Percentiles rank a stretch among this genome's conserved stretches.
Evolutionary conservation across 2,113 vertebrate species (phyloP).

Genomic region (Saccopteryx leptura): DNA sequence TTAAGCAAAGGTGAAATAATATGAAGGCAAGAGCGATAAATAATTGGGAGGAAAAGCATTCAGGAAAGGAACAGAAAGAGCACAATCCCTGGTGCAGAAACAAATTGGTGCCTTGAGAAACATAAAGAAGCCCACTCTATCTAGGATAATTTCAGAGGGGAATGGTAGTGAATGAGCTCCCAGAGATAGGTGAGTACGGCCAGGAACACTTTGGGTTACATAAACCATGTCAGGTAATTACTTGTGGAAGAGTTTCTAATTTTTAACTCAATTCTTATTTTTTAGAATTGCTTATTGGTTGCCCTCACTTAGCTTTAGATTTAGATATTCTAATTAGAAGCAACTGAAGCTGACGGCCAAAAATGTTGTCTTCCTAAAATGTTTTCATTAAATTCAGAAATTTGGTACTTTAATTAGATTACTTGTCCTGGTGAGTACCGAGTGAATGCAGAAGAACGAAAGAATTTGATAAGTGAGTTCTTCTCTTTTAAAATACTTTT

Average conservation of each 20-base stretch:
- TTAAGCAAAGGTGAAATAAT: neutral
- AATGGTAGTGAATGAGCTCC: neutral
- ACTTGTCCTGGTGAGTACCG: neutral
- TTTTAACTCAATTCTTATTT: neutral
- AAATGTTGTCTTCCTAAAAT: constrained; percentile 48
- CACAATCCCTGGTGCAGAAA: neutral
- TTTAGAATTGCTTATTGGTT: neutral
- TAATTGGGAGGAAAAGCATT: neutral
- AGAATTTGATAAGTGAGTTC: neutral
- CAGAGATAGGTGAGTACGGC: neutral
- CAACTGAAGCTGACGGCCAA: neutral
- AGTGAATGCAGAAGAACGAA: neutral
- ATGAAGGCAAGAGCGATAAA: neutral
- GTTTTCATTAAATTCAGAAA: constrained; percentile 36
- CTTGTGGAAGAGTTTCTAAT: neutral
- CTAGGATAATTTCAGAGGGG: neutral
- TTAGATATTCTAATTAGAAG: constrained; percentile 15
- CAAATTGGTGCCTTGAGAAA: neutral
- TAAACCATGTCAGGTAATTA: neutral
- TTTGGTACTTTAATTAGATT: neutral
- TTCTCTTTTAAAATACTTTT: constrained; percentile 38
- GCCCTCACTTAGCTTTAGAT: constrained; percentile 1
- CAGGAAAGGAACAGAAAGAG: neutral
- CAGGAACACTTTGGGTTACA: neutral
- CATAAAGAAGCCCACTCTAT: neutral